Conservation (phyloP, 2,888 invertebrate species). For the Bhutanitis thaidina region DNA sequence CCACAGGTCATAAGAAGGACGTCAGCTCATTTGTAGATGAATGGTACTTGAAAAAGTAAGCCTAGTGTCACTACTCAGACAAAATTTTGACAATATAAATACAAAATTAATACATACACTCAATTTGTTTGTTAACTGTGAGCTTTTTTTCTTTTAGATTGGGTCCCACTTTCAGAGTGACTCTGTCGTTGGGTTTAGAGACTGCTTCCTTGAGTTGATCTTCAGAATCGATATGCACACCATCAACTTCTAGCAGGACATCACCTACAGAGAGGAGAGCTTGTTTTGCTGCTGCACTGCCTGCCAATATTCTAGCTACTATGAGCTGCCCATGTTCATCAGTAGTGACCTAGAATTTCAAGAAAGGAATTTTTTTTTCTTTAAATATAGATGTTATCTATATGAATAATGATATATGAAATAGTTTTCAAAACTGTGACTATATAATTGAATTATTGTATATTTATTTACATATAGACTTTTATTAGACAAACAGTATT, state of each 20-base stretch:
- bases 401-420: no score
- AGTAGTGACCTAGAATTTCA: constrained; percentile 83
- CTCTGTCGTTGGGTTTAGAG: constrained; percentile 89
- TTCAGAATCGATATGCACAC: constrained; percentile 89
- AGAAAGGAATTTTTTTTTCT: not conserved
- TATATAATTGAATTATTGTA: no score
- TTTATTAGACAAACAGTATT: no score
- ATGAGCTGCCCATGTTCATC: constrained; percentile 93
- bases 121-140: constrained; percentile 81
- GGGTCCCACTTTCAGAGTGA: constrained; percentile 93
- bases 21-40: no score
- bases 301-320: constrained; percentile 94
- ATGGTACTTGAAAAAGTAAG: no score
- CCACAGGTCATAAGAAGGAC: no score
- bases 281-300: constrained; percentile 94
- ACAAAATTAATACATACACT: constrained; percentile 80
- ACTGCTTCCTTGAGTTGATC: constrained; percentile 95
- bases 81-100: no score
- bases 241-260: constrained; percentile 96
- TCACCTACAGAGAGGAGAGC: constrained; percentile 95
- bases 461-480: no score
- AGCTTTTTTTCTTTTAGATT: constrained; percentile 65
- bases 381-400: no score
- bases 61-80: no score
- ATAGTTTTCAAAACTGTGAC: no score